Evolutionary conservation across 2,888 invertebrate genomes (phyloP).

Genomic region (Torymus tubicola): DNA sequence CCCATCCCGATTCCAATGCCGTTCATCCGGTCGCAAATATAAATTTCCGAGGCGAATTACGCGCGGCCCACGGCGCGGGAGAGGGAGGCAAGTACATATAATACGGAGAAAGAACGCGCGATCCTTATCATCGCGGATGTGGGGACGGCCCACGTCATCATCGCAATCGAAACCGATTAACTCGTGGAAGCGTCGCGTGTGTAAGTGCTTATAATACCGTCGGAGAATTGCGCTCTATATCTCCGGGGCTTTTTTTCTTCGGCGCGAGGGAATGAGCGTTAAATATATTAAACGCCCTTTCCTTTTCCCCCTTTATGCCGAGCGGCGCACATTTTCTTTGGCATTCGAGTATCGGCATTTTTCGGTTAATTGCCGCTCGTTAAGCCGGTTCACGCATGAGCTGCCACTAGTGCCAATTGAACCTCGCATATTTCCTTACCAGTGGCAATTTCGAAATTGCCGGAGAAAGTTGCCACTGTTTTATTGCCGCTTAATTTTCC

Average conservation of each 20-base stretch:
- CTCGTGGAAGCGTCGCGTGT: slow-evolving; percentile 34
- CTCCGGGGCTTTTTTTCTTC: slow-evolving; percentile 34
- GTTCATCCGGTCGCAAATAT: slow-evolving; percentile 51
- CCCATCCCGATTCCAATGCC: slow-evolving; percentile 17
- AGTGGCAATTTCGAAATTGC: slow-evolving; percentile 17
- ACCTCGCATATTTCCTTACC: slow-evolving; percentile 20
- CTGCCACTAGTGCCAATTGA: slow-evolving; percentile 2
- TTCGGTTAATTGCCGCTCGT: slow-evolving; percentile 45
- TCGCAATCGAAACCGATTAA: slow-evolving; percentile 56
- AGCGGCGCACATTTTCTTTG: slow-evolving; percentile 14
- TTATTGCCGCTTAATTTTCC: not conserved
- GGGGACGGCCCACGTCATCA: slow-evolving; percentile 39
- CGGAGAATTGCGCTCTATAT: not conserved
- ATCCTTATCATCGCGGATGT: slow-evolving; percentile 53
- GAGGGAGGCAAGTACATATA: slow-evolving; percentile 2
- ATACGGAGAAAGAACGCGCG: slow-evolving; percentile 6
- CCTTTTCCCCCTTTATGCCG: not conserved
- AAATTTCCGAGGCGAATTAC: slow-evolving; percentile 52
- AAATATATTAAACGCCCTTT: slow-evolving; percentile 6
- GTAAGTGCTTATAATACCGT: not conserved
- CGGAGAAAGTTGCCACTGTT: not conserved
- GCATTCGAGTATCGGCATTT: slow-evolving; percentile 49
- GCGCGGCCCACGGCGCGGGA: slow-evolving; percentile 1
- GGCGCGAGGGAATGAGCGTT: slow-evolving; percentile 5
- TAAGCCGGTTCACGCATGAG: slow-evolving; percentile 25